Evolutionary conservation across 2,113 vertebrate species (phyloP).

Genomic region (Mesitornis unicolor): DNA sequence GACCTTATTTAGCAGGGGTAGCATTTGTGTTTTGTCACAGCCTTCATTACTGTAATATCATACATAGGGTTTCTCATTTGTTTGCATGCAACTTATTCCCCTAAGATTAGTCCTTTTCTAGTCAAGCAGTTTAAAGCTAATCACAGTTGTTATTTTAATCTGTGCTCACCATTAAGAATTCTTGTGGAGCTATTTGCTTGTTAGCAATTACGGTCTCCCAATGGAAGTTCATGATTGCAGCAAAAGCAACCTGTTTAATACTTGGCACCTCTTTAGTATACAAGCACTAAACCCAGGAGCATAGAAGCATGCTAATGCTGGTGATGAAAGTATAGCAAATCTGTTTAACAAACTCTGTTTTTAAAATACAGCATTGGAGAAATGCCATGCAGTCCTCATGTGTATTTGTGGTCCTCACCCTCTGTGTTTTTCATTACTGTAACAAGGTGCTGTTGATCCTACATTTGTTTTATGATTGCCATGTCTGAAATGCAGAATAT

Average conservation of each 20-base stretch:
- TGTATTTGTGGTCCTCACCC: neutral
- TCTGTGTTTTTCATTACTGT: neutral
- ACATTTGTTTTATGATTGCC: neutral
- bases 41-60: conserved; percentile 39
- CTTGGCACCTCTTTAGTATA: conserved; percentile 49
- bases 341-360: neutral
- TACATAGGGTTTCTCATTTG: conserved; percentile 30
- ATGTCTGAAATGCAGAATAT: neutral
- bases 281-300: conserved; percentile 51
- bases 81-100: conserved; percentile 55
- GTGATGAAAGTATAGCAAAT: conserved; percentile 13
- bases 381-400: neutral
- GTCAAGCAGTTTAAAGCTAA: conserved; percentile 73
- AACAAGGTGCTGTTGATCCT: neutral
- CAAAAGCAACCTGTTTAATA: conserved; percentile 67
- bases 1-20: neutral
- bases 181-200: conserved; percentile 63
- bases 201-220: conserved; percentile 70
- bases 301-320: conserved; percentile 34
- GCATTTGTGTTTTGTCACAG: neutral
- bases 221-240: conserved; percentile 68
- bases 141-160: conserved; percentile 74
- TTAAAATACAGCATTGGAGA: neutral
- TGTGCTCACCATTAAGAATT: conserved; percentile 66
- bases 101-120: conserved; percentile 64